Base-by-base conservation (phyloP, 2,797 vertebrate species). In the Decapterus maruadsi region DNA sequence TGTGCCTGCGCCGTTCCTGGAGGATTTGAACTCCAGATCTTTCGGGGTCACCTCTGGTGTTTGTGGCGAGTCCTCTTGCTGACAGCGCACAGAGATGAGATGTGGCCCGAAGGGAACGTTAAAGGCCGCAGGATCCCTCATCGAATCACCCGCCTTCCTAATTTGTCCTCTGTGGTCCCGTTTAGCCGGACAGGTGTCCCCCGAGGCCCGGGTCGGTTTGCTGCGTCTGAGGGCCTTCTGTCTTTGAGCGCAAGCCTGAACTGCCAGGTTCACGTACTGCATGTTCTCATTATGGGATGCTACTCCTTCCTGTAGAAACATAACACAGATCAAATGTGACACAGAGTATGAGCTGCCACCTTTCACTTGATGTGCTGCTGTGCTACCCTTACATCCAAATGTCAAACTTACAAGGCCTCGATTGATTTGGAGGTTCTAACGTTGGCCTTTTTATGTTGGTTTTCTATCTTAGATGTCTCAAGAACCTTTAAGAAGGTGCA, bases 281-380 rank as follows among this genome's bases (percentile, higher is more conserved):
- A 98, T 96, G 89, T 99, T 99, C 70, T 96, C 94, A 70, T 95
- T 90, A 68, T 98, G 96, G 66, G 96, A 95, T 6, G 93, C 88
- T 58, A 94, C 94, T 63, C 93, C 94, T 53, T 90, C 95, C 98
- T 99, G 91, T 60, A 75, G 81, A 72, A 85, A 87, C 67, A 86
- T 0, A 58, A 72, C 72, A 63, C 40, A 74, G 0, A 14, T 11
- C 81, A 72, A 72, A 7, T 6, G n/a, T 66, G 19, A 45, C 8
- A 31, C 12, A 61, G 17, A 36, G 64, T 20, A 40, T 2, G 9
- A 57, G 22, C 14, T 56, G 42, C 19, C 9, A 17, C 17, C 36
- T 43, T 4, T 57, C 13, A 54, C 4, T 17, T 42, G 29, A 36
- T 17, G 51, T n/a, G 34, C 8, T 19, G 8, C 8, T 43, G 1